phyloP scores from a whole-genome alignment of 2,113 vertebrate genomes.

The Bambusicola thoracicus region DNA sequence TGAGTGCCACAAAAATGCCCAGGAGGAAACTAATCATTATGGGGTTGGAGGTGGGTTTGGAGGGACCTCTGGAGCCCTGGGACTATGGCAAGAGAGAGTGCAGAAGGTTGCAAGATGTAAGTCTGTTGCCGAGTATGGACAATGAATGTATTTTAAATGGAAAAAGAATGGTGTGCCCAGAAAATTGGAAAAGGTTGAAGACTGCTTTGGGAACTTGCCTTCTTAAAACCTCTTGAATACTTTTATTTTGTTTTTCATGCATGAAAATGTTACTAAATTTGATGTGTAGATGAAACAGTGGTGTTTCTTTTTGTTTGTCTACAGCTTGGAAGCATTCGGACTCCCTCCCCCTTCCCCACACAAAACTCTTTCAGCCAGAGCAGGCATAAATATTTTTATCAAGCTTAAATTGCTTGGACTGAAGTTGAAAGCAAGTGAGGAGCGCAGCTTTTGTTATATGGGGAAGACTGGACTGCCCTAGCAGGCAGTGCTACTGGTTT shows the following conservation, averaged over 20 bases:
- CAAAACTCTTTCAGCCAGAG: slow-evolving; percentile 21
- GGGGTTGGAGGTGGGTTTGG: background rate
- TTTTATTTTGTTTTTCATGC: background rate
- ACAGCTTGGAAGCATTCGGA: background rate
- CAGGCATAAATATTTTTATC: slow-evolving; percentile 54
- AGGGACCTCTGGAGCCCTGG: background rate
- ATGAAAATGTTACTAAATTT: background rate
- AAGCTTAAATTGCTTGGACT: slow-evolving; percentile 26
- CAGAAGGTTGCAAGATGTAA: background rate
- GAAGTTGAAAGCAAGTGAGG: slow-evolving; percentile 34
- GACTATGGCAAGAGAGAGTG: background rate
- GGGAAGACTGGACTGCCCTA: background rate
- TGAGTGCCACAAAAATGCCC: background rate
- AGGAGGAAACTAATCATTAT: background rate
- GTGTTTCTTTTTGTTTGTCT: background rate
- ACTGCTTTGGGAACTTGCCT: background rate
- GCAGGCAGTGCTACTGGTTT: slow-evolving; percentile 36
- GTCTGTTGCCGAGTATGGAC: background rate
- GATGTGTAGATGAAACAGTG: background rate
- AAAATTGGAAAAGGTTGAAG: background rate
- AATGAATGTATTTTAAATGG: background rate
- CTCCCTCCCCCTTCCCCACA: slow-evolving; percentile 5
- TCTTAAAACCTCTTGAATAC: background rate
- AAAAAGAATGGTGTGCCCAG: background rate
- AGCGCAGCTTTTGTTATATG: background rate